Conservation (phyloP, 1,140 invertebrate genomes). For the Patella vulgata region DNA sequence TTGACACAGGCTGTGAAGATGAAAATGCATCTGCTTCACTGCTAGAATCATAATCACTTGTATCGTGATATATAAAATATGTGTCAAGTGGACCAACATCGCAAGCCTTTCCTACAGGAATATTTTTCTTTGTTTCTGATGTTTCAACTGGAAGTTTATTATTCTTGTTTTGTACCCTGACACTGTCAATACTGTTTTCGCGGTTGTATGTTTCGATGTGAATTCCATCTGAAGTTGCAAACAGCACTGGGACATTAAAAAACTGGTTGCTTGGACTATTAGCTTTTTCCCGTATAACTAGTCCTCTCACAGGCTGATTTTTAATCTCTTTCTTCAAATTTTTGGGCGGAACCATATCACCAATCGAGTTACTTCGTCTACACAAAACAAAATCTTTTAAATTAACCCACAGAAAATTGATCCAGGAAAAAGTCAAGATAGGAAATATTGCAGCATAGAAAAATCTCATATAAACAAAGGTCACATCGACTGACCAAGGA, state of each 20-base stretch:
- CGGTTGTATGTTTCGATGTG: constrained; percentile 47
- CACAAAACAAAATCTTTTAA: constrained; percentile 56
- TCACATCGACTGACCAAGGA: constrained; percentile 43
- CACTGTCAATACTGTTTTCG: constrained; percentile 25
- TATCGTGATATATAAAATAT: constrained; percentile 37
- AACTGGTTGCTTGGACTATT: constrained; percentile 28
- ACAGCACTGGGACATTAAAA: constrained; percentile 58
- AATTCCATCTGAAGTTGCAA: constrained; percentile 61
- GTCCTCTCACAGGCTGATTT: constrained; percentile 21
- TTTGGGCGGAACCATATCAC: constrained; percentile 42
- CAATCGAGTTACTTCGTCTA: constrained; percentile 53
- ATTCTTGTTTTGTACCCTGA: constrained; percentile 22
- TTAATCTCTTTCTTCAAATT: constrained; percentile 15
- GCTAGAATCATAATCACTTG: constrained; percentile 62
- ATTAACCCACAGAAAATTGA: constrained; percentile 55
- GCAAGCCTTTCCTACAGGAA: constrained; percentile 45
- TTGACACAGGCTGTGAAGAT: constrained; percentile 47
- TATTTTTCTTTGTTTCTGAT: constrained; percentile 6
- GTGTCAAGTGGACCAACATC: constrained; percentile 50
- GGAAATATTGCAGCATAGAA: constrained; percentile 51
- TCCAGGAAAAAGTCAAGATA: constrained; percentile 45
- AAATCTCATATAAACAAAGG: constrained; percentile 57
- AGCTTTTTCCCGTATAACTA: constrained; percentile 26
- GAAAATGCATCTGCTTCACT: constrained; percentile 52
- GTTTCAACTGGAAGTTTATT: constrained; percentile 10